These are phyloP conservation scores for Peromyscus maniculatus DNA, from an alignment of 2,113 vertebrate species.

Conservation along the genomic window DNA sequence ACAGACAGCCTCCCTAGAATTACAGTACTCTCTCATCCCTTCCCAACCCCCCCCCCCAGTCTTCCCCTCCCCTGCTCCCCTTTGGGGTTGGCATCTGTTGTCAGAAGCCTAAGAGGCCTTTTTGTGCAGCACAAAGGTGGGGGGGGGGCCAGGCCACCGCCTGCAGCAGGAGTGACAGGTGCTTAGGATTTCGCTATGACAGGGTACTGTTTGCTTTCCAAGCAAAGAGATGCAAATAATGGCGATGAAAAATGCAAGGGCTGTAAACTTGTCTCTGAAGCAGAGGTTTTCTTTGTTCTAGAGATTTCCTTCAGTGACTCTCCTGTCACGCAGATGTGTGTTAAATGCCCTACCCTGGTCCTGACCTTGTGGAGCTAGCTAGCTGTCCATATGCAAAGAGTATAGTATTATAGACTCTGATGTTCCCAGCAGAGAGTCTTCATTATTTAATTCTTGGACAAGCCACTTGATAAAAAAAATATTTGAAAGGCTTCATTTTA, in stretches of 20 bases:
- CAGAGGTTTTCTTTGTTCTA: slow-evolving; percentile 11
- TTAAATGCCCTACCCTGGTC: background rate
- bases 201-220: background rate
- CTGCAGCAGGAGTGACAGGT: background rate
- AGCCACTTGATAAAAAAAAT: background rate
- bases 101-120: background rate
- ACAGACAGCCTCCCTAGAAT: background rate
- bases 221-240: background rate
- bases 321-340: background rate
- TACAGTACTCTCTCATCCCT: background rate
- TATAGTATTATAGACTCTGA: background rate
- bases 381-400: background rate
- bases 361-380: background rate
- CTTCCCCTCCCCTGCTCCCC: background rate
- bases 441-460: background rate
- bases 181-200: background rate
- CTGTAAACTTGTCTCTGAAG: background rate
- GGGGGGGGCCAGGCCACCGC: background rate
- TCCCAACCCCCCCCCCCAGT: rapidly evolving
- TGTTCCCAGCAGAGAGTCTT: background rate
- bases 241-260: background rate
- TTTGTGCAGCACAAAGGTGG: background rate
- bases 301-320: background rate
- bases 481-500: background rate
- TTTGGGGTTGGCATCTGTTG: background rate